Base-by-base conservation (phyloP, 2,888 invertebrate genomes). In the Dolichopus griseipennis region DNA sequence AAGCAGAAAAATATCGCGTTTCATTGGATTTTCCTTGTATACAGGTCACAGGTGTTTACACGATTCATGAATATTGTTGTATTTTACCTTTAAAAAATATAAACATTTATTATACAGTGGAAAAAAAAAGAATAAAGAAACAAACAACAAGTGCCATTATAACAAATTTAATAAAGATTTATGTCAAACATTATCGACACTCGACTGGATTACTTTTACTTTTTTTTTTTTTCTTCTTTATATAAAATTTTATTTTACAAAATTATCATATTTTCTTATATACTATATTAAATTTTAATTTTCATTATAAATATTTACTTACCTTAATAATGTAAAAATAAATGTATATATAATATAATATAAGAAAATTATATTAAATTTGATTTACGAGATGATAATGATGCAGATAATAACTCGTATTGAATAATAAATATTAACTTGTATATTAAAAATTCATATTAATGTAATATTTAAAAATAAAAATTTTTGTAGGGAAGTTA, bases 341-440 rank as follows among this genome's bases (percentile, higher is more conserved):
- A 37, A 37, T 7, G 8, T 37, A 37, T 4, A 27, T 27, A 27
- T 37, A 27, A 27, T 27, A 52, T n/a, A 52, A 52, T 52, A 52
- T 69, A 69, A 66, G 64, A 69, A 68, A 71, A 71, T 68, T 68
- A 65, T 68, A 71, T 71, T 71, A 71, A 65, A 66, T 64, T 71
- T 71, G 68, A 71, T 71, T 69, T 69, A 66, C n/a, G 15, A 52
- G 52, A 68, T 68, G 18, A 63, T 34, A 12, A 68, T 64, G 20
- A 66, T 66, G 33, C 5, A 7, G 34, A 37, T 37, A 18, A 52
- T 15, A n/a, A n/a, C n/a, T n/a, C n/a, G n/a, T n/a, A 15, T 52
- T 52, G 18, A 52, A 52, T 18, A 52, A 18, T 52, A n/a, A n/a
- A n/a, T 12, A 52, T 15, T 52, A 18, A n/a, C n/a, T 43, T 43